Base-by-base conservation (phyloP, 1,140 invertebrate genomes). In the Hylaeus volcanicus region DNA sequence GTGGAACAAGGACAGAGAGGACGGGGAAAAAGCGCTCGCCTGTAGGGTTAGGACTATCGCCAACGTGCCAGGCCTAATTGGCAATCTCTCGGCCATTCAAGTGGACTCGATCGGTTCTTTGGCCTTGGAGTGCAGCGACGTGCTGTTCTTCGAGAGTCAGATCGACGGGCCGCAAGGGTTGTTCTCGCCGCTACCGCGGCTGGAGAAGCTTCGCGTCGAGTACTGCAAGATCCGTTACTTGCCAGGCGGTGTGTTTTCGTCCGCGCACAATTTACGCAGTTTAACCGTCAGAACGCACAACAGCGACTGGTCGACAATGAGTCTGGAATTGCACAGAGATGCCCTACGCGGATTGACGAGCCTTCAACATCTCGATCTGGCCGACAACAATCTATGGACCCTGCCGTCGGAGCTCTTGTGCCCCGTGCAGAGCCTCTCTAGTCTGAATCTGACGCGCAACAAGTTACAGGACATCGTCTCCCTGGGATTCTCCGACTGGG, bases 371-470 rank as follows among this genome's bases (percentile, higher is more conserved):
- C 93, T 98, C 78, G 95, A 98, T 93, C 92, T 98, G 11, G 95
- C 95, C 74, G 95, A 96, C 86, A 98, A 98, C 92, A 97, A 97
- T 89, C 96, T 98, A 63, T 96, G 96, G 95, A 96, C 94, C 39
- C 93, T 97, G 60, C 96, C 97, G 60, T 91, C 94, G 11, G 95
- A 96, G 58, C 93, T 97, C 5, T 95, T 98, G 88, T 98, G 97
- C 91, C 95, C 96, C 2, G 93, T 97, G 64, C 95, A 95, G 80
- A 95, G 94, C 88, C 94, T 98, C 60, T 94, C 94, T 74, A 94
- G 92, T 71, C 93, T 97, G n/a, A 97, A 97, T 90, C 89, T 97
- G 56, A 96, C 96, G 41, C 93, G 94, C 88, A 98, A 98, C 93
- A 96, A 96, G 90, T 94, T 98, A 82, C 96, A 96, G 92, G 96